Conservation (phyloP, 2,113 vertebrate species). For the Rynchops niger region DNA sequence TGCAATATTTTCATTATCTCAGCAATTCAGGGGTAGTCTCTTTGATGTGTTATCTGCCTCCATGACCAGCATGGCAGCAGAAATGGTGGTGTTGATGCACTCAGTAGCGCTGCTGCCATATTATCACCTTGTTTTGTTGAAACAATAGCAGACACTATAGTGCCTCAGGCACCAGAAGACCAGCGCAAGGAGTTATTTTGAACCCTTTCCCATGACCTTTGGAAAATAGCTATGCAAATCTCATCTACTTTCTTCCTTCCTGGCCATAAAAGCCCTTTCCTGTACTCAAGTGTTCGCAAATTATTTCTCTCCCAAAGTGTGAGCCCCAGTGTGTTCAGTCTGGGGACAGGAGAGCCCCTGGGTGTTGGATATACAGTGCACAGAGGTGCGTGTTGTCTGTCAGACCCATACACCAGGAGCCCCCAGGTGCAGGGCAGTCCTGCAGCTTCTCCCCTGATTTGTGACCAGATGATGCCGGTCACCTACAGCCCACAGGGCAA, state of each 20-base stretch:
- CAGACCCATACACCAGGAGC: not conserved
- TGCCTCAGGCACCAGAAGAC: not conserved
- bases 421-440: not conserved
- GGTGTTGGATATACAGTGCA: not conserved
- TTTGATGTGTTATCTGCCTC: constrained; percentile 57
- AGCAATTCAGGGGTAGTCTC: not conserved
- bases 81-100: not conserved
- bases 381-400: not conserved
- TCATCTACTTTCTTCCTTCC: not conserved
- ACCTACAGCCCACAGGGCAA: not conserved
- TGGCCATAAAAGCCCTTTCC: not conserved
- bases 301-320: not conserved
- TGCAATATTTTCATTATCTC: constrained; percentile 18
- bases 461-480: not conserved
- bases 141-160: not conserved
- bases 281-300: not conserved
- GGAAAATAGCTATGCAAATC: constrained; percentile 10
- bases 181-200: not conserved
- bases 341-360: not conserved
- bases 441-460: not conserved
- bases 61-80: not conserved
- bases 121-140: constrained; percentile 29
- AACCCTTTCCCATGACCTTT: constrained; percentile 24
- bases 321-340: not conserved
- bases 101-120: not conserved